phyloP scores from a whole-genome alignment of 2,797 vertebrate species.

The Bradypus variegatus region DNA sequence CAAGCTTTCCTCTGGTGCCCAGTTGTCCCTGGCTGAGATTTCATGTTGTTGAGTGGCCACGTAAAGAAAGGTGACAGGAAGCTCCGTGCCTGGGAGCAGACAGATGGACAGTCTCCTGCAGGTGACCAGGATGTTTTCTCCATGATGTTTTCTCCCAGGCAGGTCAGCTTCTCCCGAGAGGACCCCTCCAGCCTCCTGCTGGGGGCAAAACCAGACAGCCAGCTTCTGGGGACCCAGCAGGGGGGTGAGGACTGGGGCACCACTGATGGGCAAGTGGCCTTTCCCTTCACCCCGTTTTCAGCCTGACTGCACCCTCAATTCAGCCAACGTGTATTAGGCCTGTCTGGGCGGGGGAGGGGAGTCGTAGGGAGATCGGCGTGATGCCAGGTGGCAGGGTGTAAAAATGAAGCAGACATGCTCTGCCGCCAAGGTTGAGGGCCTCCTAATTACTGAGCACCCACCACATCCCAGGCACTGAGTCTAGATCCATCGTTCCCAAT shows the following conservation, averaged over 20 bases:
- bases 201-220: neutral
- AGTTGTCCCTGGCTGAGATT: neutral
- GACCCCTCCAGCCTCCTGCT: neutral
- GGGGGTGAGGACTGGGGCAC: accelerated
- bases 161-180: neutral
- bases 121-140: neutral
- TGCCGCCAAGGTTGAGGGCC: neutral
- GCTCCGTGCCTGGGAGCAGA: neutral
- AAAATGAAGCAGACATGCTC: neutral
- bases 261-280: neutral
- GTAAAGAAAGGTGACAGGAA: neutral
- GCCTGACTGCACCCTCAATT: neutral
- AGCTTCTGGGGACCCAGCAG: neutral
- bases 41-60: neutral
- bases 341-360: neutral
- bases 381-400: neutral
- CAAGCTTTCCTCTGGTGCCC: neutral
- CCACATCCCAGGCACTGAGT: neutral
- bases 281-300: neutral
- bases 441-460: neutral
- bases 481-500: neutral
- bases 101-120: neutral
- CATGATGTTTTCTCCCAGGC: neutral
- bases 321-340: neutral
- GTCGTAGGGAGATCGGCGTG: neutral